Evolutionary conservation across 2,113 vertebrate species (phyloP).

Genomic region (Danio rerio): DNA sequence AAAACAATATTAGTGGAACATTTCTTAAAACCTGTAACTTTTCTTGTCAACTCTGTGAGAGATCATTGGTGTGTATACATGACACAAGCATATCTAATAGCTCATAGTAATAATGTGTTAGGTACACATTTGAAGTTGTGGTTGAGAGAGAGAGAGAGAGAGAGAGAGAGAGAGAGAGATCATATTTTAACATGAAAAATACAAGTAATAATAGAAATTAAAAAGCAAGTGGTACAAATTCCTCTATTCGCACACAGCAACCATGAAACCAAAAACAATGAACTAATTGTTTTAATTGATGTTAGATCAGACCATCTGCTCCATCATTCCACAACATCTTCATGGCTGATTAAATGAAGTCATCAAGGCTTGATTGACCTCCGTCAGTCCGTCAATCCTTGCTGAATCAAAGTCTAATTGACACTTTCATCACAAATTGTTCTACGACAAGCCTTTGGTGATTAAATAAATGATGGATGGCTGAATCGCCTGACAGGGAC

Average conservation of each 20-base stretch:
- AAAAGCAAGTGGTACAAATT: neutral
- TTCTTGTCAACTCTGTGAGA: neutral
- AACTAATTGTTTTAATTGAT: neutral
- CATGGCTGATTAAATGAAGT: conserved; percentile 55
- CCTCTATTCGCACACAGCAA: neutral
- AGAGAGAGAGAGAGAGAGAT: too few species aligned
- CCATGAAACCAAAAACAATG: neutral
- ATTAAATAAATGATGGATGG: conserved; percentile 33
- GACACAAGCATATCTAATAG: too few species aligned
- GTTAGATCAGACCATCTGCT: conserved; percentile 18
- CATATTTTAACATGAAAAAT: too few species aligned
- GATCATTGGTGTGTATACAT: too few species aligned
- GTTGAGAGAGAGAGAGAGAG: too few species aligned
- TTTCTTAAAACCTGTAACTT: neutral
- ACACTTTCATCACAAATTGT: conserved; percentile 57
- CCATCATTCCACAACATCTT: conserved; percentile 34
- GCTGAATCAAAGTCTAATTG: conserved; percentile 56
- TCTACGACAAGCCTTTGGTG: conserved; percentile 30
- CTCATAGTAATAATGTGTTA: too few species aligned
- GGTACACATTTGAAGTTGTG: too few species aligned
- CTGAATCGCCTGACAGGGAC: conserved; percentile 30
- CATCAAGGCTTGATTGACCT: conserved; percentile 51
- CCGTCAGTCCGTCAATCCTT: conserved; percentile 46
- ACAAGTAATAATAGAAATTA: neutral
- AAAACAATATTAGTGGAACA: neutral